Conservation (phyloP, 2,113 vertebrate genomes). For the Aphyosemion australe region DNA sequence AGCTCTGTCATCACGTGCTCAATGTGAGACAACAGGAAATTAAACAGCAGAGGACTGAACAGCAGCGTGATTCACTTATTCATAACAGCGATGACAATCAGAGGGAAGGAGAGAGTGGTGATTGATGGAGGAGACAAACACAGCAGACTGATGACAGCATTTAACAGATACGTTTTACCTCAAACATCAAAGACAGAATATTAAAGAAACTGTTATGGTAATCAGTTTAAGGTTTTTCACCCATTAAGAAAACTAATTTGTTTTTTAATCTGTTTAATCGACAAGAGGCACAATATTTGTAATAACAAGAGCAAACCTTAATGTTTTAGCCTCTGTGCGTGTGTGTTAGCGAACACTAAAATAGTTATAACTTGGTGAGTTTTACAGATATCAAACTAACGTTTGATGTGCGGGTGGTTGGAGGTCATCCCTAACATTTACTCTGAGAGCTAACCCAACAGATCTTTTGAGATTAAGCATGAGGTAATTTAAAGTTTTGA, state of each 20-base stretch:
- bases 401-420: too few species aligned
- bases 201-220: conserved; percentile 2
- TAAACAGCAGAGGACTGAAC: conserved; percentile 57
- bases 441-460: too few species aligned
- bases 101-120: conserved; percentile 12
- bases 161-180: not conserved
- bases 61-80: conserved; percentile 34
- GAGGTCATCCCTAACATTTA: too few species aligned
- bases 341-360: too few species aligned
- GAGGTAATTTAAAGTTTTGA: too few species aligned
- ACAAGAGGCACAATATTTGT: too few species aligned
- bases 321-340: too few species aligned
- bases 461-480: too few species aligned
- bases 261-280: too few species aligned
- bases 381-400: too few species aligned
- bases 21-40: conserved; percentile 75
- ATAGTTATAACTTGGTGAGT: too few species aligned
- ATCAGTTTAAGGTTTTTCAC: not conserved
- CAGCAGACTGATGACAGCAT: conserved; percentile 25
- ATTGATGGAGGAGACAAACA: conserved; percentile 48
- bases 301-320: too few species aligned
- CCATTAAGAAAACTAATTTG: not conserved
- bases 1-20: conserved; percentile 45
- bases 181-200: not conserved
- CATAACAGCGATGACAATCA: conserved; percentile 58